Evolutionary conservation across 2,888 invertebrate genomes (phyloP).

Genomic region (Ectemnius continuus): DNA sequence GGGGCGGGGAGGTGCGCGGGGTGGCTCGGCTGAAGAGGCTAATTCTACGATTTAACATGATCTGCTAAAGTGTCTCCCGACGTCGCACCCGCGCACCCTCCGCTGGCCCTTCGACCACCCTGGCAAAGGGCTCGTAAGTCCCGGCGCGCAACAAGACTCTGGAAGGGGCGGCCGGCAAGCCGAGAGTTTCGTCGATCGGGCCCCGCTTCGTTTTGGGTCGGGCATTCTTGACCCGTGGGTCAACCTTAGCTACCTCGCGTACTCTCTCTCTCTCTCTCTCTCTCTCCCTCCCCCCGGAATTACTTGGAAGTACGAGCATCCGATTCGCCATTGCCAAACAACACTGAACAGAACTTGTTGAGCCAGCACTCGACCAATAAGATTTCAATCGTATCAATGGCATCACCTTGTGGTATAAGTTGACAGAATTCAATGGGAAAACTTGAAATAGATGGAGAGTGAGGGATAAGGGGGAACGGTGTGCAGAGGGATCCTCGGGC

Average conservation of each 20-base stretch:
- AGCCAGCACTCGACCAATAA: too few relatives aligned
- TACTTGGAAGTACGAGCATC: slow-evolving; percentile 38
- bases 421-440: neutral
- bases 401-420: neutral
- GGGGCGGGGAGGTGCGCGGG: slow-evolving; percentile 33
- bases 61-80: slow-evolving; percentile 63
- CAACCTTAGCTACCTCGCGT: slow-evolving; percentile 42
- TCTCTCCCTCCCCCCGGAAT: slow-evolving; percentile 44
- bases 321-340: slow-evolving; percentile 18
- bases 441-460: neutral
- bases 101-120: slow-evolving; percentile 14
- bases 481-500: slow-evolving; percentile 21
- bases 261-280: slow-evolving; percentile 35
- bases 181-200: slow-evolving; percentile 25
- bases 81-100: slow-evolving; percentile 14
- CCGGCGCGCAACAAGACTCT: slow-evolving; percentile 11
- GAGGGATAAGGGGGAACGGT: neutral
- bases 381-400: neutral
- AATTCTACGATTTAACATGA: slow-evolving; percentile 73
- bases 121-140: slow-evolving; percentile 51
- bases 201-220: slow-evolving; percentile 43
- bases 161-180: slow-evolving; percentile 13
- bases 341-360: neutral
- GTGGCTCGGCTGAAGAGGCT: slow-evolving; percentile 52
- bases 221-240: slow-evolving; percentile 55